A percentile compares a stretch with the other conserved stretches of the same genome.
phyloP scores from a whole-genome alignment of 2,113 vertebrate species.

The Brachyistius frenatus region DNA sequence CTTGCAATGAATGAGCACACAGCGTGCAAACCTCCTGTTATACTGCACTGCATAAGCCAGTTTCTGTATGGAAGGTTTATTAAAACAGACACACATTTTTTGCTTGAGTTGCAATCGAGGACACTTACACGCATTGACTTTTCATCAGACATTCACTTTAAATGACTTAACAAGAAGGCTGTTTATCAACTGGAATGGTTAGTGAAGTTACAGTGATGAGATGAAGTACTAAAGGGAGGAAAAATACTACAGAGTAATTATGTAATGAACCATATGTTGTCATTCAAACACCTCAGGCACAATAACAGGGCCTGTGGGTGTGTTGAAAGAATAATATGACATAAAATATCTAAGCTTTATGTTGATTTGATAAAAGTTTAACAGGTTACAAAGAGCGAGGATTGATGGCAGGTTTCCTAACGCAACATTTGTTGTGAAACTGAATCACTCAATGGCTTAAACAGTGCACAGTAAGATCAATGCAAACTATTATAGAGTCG shows the following conservation, averaged over 20 bases:
- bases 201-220: background rate
- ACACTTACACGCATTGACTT: background rate
- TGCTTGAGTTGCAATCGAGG: constrained; percentile 4
- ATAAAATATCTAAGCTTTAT: background rate
- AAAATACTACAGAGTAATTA: background rate
- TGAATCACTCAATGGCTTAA: too few species aligned
- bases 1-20: constrained; percentile 80
- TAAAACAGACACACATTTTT: constrained; percentile 12
- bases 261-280: background rate
- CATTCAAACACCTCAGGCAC: background rate
- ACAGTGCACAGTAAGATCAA: too few species aligned
- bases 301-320: background rate
- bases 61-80: constrained; percentile 43
- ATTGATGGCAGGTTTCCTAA: background rate
- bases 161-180: background rate
- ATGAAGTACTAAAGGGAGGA: background rate
- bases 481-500: too few species aligned
- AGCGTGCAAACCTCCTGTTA: constrained; percentile 71
- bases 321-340: background rate
- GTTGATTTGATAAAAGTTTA: background rate
- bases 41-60: constrained; percentile 33
- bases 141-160: background rate
- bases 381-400: background rate
- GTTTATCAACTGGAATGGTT: background rate
- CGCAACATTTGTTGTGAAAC: too few species aligned